phyloP scores from a whole-genome alignment of 2,888 invertebrate species.

The Aphidius colemani region DNA sequence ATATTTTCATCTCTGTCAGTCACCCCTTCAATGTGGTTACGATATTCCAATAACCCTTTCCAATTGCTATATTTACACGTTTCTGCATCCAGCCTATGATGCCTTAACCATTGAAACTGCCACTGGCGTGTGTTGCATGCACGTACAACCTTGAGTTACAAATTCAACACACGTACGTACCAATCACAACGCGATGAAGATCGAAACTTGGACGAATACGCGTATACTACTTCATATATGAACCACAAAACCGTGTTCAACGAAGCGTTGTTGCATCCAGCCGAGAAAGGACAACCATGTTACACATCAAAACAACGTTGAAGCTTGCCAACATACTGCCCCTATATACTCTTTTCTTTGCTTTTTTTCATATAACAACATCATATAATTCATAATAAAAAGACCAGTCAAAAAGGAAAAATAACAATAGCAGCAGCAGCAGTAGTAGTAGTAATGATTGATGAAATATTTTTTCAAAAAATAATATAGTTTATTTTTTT shows the following conservation, averaged over 20 bases:
- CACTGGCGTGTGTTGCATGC: constrained; percentile 37
- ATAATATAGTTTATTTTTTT: neutral
- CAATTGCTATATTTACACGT: neutral
- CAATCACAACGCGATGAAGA: constrained; percentile 44
- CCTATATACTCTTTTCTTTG: constrained; percentile 12
- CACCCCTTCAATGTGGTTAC: constrained; percentile 13
- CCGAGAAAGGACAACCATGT: constrained; percentile 17
- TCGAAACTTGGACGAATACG: constrained; percentile 34
- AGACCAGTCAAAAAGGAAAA: no score
- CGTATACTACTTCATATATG: constrained; percentile 18
- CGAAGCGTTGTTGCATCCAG: constrained; percentile 33
- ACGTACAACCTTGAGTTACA: constrained; percentile 37
- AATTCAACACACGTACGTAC: constrained; percentile 43
- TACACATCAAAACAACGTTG: constrained; percentile 25
- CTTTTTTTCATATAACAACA: constrained; percentile 15
- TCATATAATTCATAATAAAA: neutral
- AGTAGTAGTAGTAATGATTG: no score
- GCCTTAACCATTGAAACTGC: constrained; percentile 20
- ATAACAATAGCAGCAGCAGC: no score
- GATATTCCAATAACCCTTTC: constrained; percentile 5
- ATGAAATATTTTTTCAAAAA: neutral
- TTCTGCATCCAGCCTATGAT: neutral
- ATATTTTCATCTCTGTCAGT: constrained; percentile 16
- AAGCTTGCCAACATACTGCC: neutral
- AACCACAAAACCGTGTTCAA: constrained; percentile 37